phyloP scores from a whole-genome alignment of 1,140 invertebrate genomes.

The Cherax quadricarinatus region DNA sequence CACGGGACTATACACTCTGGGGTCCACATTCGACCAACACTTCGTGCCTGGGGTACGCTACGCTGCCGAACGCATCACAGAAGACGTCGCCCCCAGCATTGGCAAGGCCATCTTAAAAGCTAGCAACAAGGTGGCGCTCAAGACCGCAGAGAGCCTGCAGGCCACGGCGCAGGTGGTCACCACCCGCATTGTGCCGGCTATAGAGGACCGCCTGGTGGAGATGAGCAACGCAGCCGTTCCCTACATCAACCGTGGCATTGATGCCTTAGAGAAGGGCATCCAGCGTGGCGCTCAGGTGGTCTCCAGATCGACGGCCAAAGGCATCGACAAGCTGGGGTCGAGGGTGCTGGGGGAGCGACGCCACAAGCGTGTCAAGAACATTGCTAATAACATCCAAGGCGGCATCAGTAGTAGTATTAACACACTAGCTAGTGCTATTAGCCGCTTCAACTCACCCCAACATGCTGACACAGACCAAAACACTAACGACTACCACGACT shows the following conservation, averaged over 20 bases:
- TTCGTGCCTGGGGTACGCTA: constrained; percentile 49
- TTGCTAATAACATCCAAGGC: constrained; percentile 54
- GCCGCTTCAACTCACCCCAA: constrained; percentile 29
- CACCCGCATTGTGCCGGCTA: constrained; percentile 38
- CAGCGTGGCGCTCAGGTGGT: constrained; percentile 50
- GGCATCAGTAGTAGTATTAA: constrained; percentile 51
- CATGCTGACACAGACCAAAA: not conserved
- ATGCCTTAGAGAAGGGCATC: constrained; percentile 49
- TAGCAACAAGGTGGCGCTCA: constrained; percentile 44
- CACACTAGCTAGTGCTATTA: constrained; percentile 59
- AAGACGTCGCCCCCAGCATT: constrained; percentile 55
- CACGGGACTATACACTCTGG: constrained; percentile 13
- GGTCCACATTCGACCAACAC: constrained; percentile 14
- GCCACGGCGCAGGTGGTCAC: constrained; percentile 35
- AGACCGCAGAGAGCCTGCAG: constrained; percentile 54
- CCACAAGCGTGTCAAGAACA: constrained; percentile 59
- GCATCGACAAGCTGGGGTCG: constrained; percentile 48
- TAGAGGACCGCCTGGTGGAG: constrained; percentile 54
- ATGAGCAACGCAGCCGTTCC: constrained; percentile 60
- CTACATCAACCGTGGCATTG: constrained; percentile 62
- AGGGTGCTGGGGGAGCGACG: constrained; percentile 52
- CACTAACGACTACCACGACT: constrained; percentile 60
- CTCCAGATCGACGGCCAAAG: constrained; percentile 47
- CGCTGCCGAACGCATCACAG: constrained; percentile 46
- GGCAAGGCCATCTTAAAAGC: constrained; percentile 41